Evolutionary conservation across 1,140 invertebrate species (phyloP), one percentile per base, ranked within the genome.

Genomic region (Pogonomyrmex barbatus): DNA sequence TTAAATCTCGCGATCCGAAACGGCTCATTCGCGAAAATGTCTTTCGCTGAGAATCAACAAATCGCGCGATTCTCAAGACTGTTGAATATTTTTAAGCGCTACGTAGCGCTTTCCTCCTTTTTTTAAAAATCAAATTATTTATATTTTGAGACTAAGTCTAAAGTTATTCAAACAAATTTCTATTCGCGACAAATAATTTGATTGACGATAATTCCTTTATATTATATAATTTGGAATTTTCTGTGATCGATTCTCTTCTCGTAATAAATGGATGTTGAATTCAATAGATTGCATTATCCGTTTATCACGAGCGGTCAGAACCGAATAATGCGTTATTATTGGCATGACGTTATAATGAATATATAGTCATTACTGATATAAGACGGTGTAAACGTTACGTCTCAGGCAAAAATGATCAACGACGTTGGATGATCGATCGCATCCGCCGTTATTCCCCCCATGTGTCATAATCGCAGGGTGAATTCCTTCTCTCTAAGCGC

Each of bases 371-470:
- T 56, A 70, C 17, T 54, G 36, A 45, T 62, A 39, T 24, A 30
- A 17, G 42, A 70, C n/a, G 63, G 70, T 39, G 30, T 42, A 81
- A 70, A 71, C 24, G 78, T 10, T 70, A n/a, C n/a, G 42, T 33
- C 50, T 81, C 47, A 12, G 47, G 70, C n/a, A 52, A 68, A 70
- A 81, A 81, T 42, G 78, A 82, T 70, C 39, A 73, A 36, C 36
- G 65, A 71, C 47, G 77, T 42, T 33, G 39, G 39, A 56, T 56
- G 78, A 81, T 81, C 78, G 65, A 81, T 81, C 39, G 65, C 14
- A 52, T 70, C n/a, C 50, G 47, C 65, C 39, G 45, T 81, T 70
- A 81, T 70, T 70, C 10, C 39, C 24, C 47, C 8, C 12, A 14
- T 12, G 62, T 65, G 12, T 79, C 39, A 50, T 54, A 81, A 70